Evolutionary conservation across 2,888 invertebrate genomes (phyloP).

Genomic region (Phymatocera aterrima): DNA sequence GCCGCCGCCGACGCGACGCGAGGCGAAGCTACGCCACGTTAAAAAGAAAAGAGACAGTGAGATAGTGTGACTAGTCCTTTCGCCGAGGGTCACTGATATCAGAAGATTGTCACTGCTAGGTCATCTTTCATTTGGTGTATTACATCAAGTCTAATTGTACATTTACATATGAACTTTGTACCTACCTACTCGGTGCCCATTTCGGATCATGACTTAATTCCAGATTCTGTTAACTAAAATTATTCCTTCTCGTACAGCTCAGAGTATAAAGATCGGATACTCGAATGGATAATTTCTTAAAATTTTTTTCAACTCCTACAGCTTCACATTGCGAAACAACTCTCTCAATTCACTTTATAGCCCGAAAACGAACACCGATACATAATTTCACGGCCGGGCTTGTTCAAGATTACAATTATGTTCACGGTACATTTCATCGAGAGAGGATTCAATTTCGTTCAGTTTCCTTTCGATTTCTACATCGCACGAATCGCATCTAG

Average conservation of each 20-base stretch:
- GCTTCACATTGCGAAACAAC: not conserved
- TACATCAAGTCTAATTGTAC: slow-evolving; percentile 22
- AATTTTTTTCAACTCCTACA: not conserved
- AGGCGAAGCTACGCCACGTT: not conserved
- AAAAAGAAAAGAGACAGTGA: slow-evolving; percentile 14
- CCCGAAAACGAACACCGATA: not conserved
- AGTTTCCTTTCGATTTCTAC: slow-evolving; percentile 19
- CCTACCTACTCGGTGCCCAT: not conserved
- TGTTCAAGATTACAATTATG: no score
- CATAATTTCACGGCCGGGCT: no score
- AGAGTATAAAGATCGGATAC: no score
- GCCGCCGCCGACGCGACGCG: slow-evolving; percentile 54
- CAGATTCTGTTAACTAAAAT: not conserved
- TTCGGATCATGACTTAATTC: slow-evolving; percentile 5
- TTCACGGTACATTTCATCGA: not conserved
- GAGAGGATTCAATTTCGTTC: not conserved
- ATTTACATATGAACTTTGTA: slow-evolving; percentile 42
- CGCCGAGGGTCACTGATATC: slow-evolving; percentile 36
- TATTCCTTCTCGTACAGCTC: not conserved
- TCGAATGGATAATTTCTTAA: not conserved
- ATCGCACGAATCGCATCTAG: no score
- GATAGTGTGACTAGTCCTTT: slow-evolving; percentile 4
- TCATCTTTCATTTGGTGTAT: slow-evolving; percentile 32
- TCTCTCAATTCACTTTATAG: not conserved
- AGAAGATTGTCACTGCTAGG: slow-evolving; percentile 26